Percentiles rank a stretch among this genome's conserved stretches.
These are phyloP conservation scores for Argentina silus DNA, from an alignment of 2,797 vertebrate species.

Conservation along the genomic window DNA sequence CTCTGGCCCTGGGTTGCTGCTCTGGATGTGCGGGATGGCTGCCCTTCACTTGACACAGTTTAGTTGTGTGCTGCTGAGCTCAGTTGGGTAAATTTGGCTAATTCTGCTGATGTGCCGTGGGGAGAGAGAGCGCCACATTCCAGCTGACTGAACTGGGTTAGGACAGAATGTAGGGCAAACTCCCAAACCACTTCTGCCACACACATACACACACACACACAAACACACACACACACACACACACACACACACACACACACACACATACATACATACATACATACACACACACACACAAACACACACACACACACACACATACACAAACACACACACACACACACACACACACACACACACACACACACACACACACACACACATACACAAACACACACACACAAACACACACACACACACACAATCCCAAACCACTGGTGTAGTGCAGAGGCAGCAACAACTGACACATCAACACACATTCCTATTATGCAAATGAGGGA, in stretches of 20 bases:
- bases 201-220: constrained; percentile 3
- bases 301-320: constrained; percentile 12
- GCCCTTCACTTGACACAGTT: constrained; percentile 52
- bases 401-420: constrained; percentile 15
- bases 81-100: constrained; percentile 51
- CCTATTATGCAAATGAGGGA: not conserved
- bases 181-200: constrained; percentile 36
- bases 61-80: constrained; percentile 22
- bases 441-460: constrained; percentile 1
- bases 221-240: not conserved
- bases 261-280: constrained; percentile 11
- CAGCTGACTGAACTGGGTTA: constrained; percentile 58
- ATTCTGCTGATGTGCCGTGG: constrained; percentile 43
- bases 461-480: not conserved
- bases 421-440: constrained; percentile 7
- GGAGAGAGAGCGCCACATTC: constrained; percentile 43
- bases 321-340: constrained; percentile 9
- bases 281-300: constrained; percentile 11
- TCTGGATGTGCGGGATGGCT: constrained; percentile 16
- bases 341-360: constrained; percentile 17
- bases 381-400: constrained; percentile 11
- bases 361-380: constrained; percentile 11
- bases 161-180: constrained; percentile 53
- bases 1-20: not conserved
- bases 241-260: constrained; percentile 30